phyloP scores from a whole-genome alignment of 2,113 vertebrate species.

The Cygnus atratus region DNA sequence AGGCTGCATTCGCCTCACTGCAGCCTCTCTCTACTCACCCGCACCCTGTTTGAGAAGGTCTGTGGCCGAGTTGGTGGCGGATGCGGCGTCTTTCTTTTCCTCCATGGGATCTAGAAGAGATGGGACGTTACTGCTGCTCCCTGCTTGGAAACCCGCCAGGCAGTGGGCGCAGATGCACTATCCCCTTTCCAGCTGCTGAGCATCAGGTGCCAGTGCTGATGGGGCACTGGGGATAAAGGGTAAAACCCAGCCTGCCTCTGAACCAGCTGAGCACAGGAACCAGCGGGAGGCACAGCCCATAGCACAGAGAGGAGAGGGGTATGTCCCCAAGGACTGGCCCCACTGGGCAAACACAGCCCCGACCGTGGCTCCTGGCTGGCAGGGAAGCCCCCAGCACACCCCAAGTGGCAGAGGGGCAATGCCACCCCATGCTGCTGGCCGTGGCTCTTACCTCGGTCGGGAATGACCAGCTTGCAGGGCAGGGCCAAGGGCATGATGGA shows the following conservation, averaged over 20 bases:
- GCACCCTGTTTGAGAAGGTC: conserved; percentile 96
- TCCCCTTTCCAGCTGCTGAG: neutral
- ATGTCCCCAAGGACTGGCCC: neutral
- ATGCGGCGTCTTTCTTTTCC: conserved; percentile 80
- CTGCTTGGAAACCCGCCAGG: neutral
- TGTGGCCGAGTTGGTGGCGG: conserved; percentile 79
- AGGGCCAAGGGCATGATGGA: conserved; percentile 95
- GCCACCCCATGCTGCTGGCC: neutral
- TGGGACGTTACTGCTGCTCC: neutral
- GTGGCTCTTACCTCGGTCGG: conserved; percentile 86
- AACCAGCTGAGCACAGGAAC: neutral
- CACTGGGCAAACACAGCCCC: neutral
- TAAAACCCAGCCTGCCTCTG: neutral
- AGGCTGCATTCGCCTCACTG: rapidly evolving
- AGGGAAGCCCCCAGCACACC: neutral
- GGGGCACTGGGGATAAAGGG: neutral
- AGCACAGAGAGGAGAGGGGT: too few relatives aligned
- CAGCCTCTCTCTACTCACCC: conserved; percentile 76
- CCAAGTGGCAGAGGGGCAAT: too few relatives aligned
- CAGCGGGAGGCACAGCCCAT: neutral
- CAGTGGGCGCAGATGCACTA: neutral
- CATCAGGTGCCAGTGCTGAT: neutral
- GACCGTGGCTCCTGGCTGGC: neutral
- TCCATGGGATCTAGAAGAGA: conserved; percentile 88
- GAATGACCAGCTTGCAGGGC: conserved; percentile 96